These are phyloP conservation scores for Trissolcus japonicus DNA, from an alignment of 2,888 invertebrate species.

Conservation along the genomic window DNA sequence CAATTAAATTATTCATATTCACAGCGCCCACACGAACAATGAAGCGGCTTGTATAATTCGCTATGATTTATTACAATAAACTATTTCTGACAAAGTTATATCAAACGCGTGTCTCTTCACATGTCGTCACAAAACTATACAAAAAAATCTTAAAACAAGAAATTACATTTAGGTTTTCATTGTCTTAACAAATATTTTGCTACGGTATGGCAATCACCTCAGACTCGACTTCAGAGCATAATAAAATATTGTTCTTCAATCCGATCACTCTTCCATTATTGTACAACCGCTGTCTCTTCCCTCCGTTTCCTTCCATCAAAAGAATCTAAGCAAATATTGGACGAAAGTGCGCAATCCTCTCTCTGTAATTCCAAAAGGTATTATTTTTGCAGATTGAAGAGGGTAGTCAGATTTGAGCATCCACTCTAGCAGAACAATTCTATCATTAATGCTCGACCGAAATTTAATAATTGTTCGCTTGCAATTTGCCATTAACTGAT, in stretches of 20 bases:
- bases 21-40: conserved; percentile 26
- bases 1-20: conserved; percentile 51
- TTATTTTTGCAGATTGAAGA: conserved; percentile 42
- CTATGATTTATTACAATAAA: conserved; percentile 44
- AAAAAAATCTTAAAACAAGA: background rate
- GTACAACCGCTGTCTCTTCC: conserved; percentile 13
- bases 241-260: conserved; percentile 54
- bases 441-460: conserved; percentile 16
- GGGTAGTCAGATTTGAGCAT: conserved; percentile 31
- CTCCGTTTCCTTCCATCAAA: conserved; percentile 35
- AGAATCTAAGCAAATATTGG: conserved; percentile 52
- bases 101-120: conserved; percentile 18
- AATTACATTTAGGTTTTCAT: conserved; percentile 5
- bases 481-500: conserved; percentile 14
- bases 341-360: conserved; percentile 36
- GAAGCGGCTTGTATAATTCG: conserved; percentile 27
- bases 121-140: too few relatives aligned
- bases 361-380: conserved; percentile 36
- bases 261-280: conserved; percentile 43
- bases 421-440: conserved; percentile 40
- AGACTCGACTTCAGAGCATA: conserved; percentile 19
- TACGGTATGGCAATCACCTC: conserved; percentile 10
- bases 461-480: conserved; percentile 16
- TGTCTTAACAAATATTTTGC: conserved; percentile 42
- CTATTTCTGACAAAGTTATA: conserved; percentile 26